Percentiles rank a stretch among this genome's conserved stretches.
Conservation (phyloP, 2,797 vertebrate species). For the Picus viridis region DNA sequence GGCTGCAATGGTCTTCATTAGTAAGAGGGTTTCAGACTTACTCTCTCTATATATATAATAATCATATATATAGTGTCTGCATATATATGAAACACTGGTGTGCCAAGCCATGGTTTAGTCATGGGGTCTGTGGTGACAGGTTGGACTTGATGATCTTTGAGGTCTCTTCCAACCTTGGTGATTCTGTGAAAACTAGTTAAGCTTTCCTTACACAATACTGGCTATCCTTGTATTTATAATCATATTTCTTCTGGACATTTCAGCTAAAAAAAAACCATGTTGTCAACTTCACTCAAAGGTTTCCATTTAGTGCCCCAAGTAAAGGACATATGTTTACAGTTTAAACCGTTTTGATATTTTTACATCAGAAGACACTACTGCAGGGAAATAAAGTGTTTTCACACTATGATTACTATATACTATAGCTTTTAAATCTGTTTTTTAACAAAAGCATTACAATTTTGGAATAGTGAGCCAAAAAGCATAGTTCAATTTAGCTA, state of each 20-base stretch:
- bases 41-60: too few species aligned
- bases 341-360: constrained; percentile 1
- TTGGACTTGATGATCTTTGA: too few species aligned
- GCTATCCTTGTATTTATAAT: background rate
- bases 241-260: background rate
- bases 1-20: background rate
- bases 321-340: background rate
- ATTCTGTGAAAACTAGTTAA: too few species aligned
- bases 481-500: background rate
- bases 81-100: background rate
- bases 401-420: background rate
- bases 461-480: background rate
- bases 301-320: background rate
- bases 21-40: background rate
- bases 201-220: background rate
- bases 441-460: background rate
- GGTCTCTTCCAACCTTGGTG: too few species aligned
- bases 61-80: too few species aligned
- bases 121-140: too few species aligned
- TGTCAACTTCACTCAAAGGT: background rate
- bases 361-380: background rate
- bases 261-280: background rate
- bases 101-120: too few species aligned
- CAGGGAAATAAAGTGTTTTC: background rate
- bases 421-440: background rate